Base-by-base conservation (phyloP, 2,113 vertebrate species). In the Vireo altiloquus region DNA sequence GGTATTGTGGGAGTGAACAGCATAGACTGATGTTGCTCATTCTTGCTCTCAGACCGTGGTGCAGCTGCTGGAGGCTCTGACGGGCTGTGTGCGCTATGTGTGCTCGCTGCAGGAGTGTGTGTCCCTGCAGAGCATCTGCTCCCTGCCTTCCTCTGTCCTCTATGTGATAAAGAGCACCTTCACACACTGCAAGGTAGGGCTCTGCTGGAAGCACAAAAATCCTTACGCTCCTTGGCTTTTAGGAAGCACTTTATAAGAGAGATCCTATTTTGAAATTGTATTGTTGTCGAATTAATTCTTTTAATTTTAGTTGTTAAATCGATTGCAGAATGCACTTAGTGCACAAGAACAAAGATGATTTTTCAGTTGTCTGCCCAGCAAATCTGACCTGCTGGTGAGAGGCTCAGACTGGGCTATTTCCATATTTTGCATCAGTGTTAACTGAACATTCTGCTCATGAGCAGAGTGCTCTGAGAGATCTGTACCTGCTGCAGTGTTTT, bases 111-210 rank as follows among this genome's bases (percentile, higher is more conserved):
- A 98, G 28, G 98, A 98, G 63, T 52, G 96, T 3, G 53, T 98
- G 52, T 74, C 97, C 42, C 95, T 99, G 52, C 94, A 96, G 37
- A 95, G 94, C 31, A 97, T 99, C 79, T 98, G 98, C 64, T 99
- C 98, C 35, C 98, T 99, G 12, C 99, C 99, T 0, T 78, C 97
- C 42, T 99, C 98, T 1, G 82, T 99, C 54, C 98, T 99, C n/a
- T 97, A 98, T 12, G 72, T 99, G 30, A 94, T 99, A 24, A 99
- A 97, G 97, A 98, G 97, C 94, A 98, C 98, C 1, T 99, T 99
- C 94, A 97, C 97, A 37, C 99, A 99, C 95, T 99, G 99, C 96
- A 99, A 99, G 98, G 99, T 99, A 59, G 76, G 97, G 28, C 59
- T 49, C 23, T 40, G 25, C 25, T 71, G 72, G 15, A 4, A 30